A percentile compares a stretch with the other conserved stretches of the same genome.
These are phyloP conservation scores for Drosophila varians DNA, from an alignment of 1,140 invertebrate species.

Conservation along the genomic window DNA sequence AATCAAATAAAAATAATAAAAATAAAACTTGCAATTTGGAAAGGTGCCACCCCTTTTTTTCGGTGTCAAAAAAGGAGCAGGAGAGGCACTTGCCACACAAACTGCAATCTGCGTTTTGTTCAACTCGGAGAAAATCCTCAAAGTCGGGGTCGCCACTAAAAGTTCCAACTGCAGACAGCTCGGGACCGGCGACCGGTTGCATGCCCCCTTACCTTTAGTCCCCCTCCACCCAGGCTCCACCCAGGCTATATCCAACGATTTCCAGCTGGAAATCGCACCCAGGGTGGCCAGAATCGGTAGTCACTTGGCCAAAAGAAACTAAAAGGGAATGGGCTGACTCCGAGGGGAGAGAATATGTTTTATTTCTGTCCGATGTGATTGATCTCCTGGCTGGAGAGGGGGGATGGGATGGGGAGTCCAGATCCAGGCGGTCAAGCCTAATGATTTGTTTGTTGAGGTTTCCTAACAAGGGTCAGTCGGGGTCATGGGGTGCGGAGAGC, in stretches of 20 bases:
- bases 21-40: background rate
- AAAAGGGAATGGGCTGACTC: background rate
- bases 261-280: constrained; percentile 7
- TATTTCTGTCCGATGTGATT: constrained; percentile 36
- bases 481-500: constrained; percentile 14
- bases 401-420: background rate
- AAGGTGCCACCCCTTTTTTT: background rate
- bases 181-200: constrained; percentile 67
- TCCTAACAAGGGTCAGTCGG: background rate
- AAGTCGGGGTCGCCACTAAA: constrained; percentile 32
- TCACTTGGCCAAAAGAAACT: constrained; percentile 20
- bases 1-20: background rate
- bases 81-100: constrained; percentile 41
- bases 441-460: constrained; percentile 35
- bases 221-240: background rate
- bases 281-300: constrained; percentile 45
- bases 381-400: constrained; percentile 15
- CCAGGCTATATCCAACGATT: background rate
- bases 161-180: constrained; percentile 54
- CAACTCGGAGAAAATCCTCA: constrained; percentile 31
- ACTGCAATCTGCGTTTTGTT: constrained; percentile 1
- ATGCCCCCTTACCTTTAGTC: background rate
- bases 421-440: constrained; percentile 1
- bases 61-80: background rate
- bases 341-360: constrained; percentile 19